Base-by-base conservation (phyloP, 2,888 invertebrate species). In the Drosophila putrida region DNA sequence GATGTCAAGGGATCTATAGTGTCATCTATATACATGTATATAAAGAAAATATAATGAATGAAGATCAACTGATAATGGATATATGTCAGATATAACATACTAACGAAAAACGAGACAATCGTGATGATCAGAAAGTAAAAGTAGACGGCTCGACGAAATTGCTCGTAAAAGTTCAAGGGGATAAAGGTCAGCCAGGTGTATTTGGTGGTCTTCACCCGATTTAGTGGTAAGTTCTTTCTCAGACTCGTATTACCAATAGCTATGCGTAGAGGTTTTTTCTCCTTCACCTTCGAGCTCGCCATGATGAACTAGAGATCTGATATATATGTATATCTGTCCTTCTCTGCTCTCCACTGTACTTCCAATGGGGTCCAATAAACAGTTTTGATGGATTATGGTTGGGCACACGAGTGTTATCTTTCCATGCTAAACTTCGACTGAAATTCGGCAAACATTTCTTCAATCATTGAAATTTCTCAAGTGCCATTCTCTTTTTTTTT, bases 131-230 rank as follows among this genome's bases (percentile, higher is more conserved):
- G 93, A 91, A 97, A 97, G 91, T 97, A 97, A 91, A 97, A 96
- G 93, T 97, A 97, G 72, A 96, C 97, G 41, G 97, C 94, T 46
- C 97, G 94, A 20, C 96, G 94, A 91, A 97, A 97, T 93, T 97
- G 97, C 88, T 97, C 97, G 78, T 95, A 93, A 35, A 97, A 92
- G 92, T 97, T 97, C 92, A 96, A 95, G 31, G 96, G 96, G 53
- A 97, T 73, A 92, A 97, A 97, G 90, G 95, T 96, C 91, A 96
- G 94, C 75, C 95, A 72, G 11, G 96, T 95, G 90, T 97, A 97
- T 94, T 97, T 95, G 59, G 95, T 94, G 0, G 94, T 94, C 84
- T 93, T 94, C 66, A 95, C 94, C 66, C 94, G 94, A 90, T 94
- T 94, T 4, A 80, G 68, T 5, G 53, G 50, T 0, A 9, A 4